Base-by-base conservation (phyloP, 2,888 invertebrate species). In the Malthinus flaveolus region DNA sequence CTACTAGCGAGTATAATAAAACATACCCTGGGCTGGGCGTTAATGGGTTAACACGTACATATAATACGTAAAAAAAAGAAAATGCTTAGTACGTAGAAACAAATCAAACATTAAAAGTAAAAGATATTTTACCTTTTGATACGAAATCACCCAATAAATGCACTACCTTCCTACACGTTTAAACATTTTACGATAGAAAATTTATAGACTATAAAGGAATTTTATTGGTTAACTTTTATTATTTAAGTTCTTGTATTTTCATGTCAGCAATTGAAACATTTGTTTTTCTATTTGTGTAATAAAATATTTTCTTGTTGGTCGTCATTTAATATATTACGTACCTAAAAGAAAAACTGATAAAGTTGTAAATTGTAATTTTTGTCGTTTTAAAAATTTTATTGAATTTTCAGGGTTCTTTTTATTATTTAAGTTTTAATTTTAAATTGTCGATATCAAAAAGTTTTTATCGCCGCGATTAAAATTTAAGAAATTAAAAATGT, bases 181-280 rank as follows among this genome's bases (percentile, higher is more conserved):
- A 72, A 69, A 68, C 71, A 69, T 75, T 77, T 78, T 76, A 78
- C 72, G 74, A 75, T 68, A 65, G 66, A 70, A 75, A 77, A 75
- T 77, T 78, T 78, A 78, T 77, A 64, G 75, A 65, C 74, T 71
- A 77, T 78, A 78, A 78, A 78, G 70, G 71, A 72, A 76, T 76
- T 78, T 78, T 78, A 78, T 77, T 75, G 74, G 75, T 71, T 65
- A 74, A 77, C 70, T 78, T 77, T 77, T 78, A 78, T 77, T 77
- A 77, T 78, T 77, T 76, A 74, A 76, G 76, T 77, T 77, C 76
- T 78, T 77, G 77, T 75, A 75, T 75, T 77, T 77, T 75, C 75
- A 76, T 76, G 77, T 76, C 75, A 77, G 75, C 76, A 75, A 77
- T 78, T 75, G 76, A 75, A 76, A 72, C 74, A 69, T 65, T 68